Conservation (phyloP, 2,113 vertebrate species). For the Galeopterus variegatus region DNA sequence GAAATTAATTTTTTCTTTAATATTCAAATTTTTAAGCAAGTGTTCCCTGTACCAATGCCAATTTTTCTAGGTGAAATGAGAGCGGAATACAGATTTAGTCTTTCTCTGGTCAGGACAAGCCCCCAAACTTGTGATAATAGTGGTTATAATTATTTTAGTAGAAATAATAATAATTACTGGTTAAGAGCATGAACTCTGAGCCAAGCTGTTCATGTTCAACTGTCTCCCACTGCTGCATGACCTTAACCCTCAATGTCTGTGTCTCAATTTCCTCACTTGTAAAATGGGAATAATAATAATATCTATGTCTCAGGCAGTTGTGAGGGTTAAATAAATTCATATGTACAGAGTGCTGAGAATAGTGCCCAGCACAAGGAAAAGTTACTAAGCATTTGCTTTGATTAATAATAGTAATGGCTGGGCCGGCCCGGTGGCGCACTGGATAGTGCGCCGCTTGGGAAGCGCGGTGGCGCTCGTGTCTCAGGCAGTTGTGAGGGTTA, state of each 20-base stretch:
- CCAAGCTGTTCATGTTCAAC: not conserved
- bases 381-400: not conserved
- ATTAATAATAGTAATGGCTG: not conserved
- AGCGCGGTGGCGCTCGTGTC: too few species aligned
- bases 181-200: not conserved
- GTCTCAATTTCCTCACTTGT: not conserved
- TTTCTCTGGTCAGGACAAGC: not conserved
- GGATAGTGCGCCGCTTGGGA: too few species aligned
- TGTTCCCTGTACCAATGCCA: not conserved
- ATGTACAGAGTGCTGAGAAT: not conserved
- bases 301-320: too few species aligned
- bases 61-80: slow-evolving; percentile 46
- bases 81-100: slow-evolving; percentile 13
- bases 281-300: too few species aligned
- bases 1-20: slow-evolving; percentile 25
- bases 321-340: not conserved
- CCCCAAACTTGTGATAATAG: not conserved
- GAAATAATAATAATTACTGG: not conserved
- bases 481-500: not conserved
- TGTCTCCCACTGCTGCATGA: not conserved
- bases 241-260: not conserved
- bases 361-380: not conserved
- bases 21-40: slow-evolving; percentile 26
- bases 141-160: not conserved
- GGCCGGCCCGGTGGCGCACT: too few species aligned